Base-by-base conservation (phyloP, 2,113 vertebrate genomes). In the Sphyrna mokarran region DNA sequence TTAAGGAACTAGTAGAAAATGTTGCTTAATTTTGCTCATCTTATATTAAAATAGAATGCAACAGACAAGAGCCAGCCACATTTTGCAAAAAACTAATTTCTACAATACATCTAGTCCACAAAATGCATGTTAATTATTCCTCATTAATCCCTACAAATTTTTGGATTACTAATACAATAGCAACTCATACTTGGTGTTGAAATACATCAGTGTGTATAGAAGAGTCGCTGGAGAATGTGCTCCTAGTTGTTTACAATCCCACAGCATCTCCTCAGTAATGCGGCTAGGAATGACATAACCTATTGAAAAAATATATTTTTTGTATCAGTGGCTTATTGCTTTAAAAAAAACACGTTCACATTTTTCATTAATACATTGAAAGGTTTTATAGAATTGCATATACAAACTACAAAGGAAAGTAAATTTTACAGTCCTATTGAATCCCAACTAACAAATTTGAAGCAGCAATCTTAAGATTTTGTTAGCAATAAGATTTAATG, bases 131-230 rank as follows among this genome's bases (percentile, higher is more conserved):
- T 70, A 95, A 95, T 95, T 48, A 76, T 80, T 20, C n/a, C 54
- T 13, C 33, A 93, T 93, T 66, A 93, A 63, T 9, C 58, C 95
- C 70, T 86, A 68, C 3, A 3, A 3, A 48, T 66, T 40, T 66
- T 37, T 26, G 85, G 72, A 23, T 3, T 43, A 85, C 87, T 68
- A 68, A 89, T 80, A 2, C 11, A 61, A 72, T 33, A 22, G n/a
- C 29, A 95, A 54, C 61, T 29, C 96, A 96, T 96, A 96, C 96
- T 96, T 96, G 48, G 96, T 96, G 87, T 96, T 96, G 96, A 96
- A 96, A 96, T 96, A 96, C 96, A 96, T 96, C 23, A 96, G 58
- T 5, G 96, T 96, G 58, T 96, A 96, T 40, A 96, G 96, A 2
- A 96, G 96, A 7, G 96, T 96, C 23, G 96, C 96, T 20, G 96